Conservation (phyloP, 2,113 vertebrate genomes). For the Scomber japonicus region DNA sequence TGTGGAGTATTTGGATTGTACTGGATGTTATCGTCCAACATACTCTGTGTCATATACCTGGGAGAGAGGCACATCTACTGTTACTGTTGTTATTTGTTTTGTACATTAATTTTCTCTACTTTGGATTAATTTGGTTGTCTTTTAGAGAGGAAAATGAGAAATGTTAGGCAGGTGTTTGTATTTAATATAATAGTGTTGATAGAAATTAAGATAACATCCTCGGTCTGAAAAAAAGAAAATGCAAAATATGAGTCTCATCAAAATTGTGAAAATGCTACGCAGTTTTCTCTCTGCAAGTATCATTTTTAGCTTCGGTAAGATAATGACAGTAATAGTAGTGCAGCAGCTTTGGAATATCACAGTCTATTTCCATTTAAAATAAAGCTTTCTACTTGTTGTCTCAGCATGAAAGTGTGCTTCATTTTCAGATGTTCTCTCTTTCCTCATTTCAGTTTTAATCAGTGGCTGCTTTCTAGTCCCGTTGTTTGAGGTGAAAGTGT, state of each 20-base stretch:
- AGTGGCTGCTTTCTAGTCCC: slow-evolving; percentile 65
- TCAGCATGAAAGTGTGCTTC: slow-evolving; percentile 57
- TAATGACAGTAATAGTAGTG: slow-evolving; percentile 62
- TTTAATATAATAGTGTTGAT: slow-evolving; percentile 50
- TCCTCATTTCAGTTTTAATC: slow-evolving; percentile 78
- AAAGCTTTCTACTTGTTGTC: slow-evolving; percentile 69
- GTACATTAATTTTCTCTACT: slow-evolving; percentile 34
- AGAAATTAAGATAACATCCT: slow-evolving; percentile 41
- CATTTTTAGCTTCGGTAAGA: slow-evolving; percentile 57
- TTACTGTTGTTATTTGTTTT: slow-evolving; percentile 53
- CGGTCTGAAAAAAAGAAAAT: slow-evolving; percentile 34
- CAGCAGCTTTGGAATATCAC: slow-evolving; percentile 50
- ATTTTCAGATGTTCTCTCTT: slow-evolving; percentile 65
- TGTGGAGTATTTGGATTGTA: slow-evolving; percentile 56
- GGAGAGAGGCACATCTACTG: slow-evolving; percentile 49
- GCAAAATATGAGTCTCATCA: slow-evolving; percentile 67
- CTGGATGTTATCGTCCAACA: slow-evolving; percentile 41
- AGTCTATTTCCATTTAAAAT: slow-evolving; percentile 68
- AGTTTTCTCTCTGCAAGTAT: slow-evolving; percentile 45
- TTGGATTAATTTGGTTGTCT: slow-evolving; percentile 16
- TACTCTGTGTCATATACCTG: slow-evolving; percentile 45
- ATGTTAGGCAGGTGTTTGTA: slow-evolving; percentile 31
- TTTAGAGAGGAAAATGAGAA: slow-evolving; percentile 20
- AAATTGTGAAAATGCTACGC: slow-evolving; percentile 38
- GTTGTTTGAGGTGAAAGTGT: slow-evolving; percentile 81